Conservation (phyloP, 1,140 invertebrate genomes). For the Drosophila chauvacae region DNA sequence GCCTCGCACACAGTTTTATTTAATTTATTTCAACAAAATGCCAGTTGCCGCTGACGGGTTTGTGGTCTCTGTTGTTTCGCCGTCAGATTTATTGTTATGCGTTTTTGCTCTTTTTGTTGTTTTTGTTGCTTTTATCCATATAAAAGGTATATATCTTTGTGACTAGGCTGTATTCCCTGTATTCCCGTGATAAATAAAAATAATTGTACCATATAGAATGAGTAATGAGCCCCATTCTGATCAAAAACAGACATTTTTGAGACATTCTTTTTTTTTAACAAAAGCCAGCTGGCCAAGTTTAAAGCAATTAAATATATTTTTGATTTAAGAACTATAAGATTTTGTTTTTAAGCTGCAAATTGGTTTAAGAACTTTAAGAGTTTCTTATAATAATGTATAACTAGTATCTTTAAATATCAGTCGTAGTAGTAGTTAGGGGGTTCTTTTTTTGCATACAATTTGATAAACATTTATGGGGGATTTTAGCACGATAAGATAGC, state of each 20-base stretch:
- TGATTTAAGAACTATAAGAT: not conserved
- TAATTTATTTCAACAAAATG: conserved; percentile 47
- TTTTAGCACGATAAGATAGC: not conserved
- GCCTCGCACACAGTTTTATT: conserved; percentile 43
- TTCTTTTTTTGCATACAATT: not conserved
- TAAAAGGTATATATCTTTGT: conserved; percentile 17
- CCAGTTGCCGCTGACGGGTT: conserved; percentile 5
- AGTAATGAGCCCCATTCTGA: conserved; percentile 2
- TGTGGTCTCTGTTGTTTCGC: conserved; percentile 21
- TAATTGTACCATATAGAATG: not conserved
- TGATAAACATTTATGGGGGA: not conserved
- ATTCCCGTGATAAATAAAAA: not conserved
- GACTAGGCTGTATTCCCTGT: conserved; percentile 2
- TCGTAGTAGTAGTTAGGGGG: not conserved
- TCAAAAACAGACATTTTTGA: conserved; percentile 6
- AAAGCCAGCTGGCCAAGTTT: not conserved
- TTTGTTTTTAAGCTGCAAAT: not conserved
- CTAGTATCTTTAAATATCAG: not conserved
- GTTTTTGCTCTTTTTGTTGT: conserved; percentile 9
- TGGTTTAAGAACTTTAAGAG: not conserved
- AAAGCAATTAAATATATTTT: not conserved
- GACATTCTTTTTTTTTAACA: too few relatives aligned
- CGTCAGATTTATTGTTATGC: conserved; percentile 55
- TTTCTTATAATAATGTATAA: not conserved
- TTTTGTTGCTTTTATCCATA: conserved; percentile 20